phyloP scores from a whole-genome alignment of 2,888 invertebrate genomes.

The Caenorhabditis sinica region DNA sequence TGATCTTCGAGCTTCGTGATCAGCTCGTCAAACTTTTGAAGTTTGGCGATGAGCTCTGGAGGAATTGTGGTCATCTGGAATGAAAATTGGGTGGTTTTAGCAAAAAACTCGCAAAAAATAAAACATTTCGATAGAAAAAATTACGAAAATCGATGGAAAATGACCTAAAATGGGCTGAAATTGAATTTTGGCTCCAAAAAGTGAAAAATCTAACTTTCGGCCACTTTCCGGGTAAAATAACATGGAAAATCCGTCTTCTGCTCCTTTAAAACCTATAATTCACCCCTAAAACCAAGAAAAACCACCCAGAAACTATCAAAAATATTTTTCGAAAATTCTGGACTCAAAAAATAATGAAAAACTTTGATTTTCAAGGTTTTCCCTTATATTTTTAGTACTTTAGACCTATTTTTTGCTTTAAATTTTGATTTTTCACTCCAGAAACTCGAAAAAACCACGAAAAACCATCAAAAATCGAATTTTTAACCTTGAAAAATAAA shows the following conservation, averaged over 20 bases:
- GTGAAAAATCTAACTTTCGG: no score
- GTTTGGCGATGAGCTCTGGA: slow-evolving; percentile 49
- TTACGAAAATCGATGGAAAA: no score
- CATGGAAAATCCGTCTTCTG: no score
- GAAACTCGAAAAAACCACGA: background rate
- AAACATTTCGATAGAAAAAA: background rate
- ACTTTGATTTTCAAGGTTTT: background rate
- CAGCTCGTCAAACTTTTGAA: slow-evolving; percentile 49
- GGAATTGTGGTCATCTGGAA: slow-evolving; percentile 55
- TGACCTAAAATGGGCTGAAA: no score
- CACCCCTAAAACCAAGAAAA: no score
- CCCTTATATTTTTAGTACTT: background rate
- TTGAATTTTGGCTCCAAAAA: no score
- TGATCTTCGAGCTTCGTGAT: slow-evolving; percentile 58
- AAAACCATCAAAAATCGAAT: background rate
- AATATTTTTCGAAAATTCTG: background rate
- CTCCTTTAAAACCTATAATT: no score
- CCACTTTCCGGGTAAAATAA: no score
- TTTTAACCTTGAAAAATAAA: background rate
- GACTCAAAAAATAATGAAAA: background rate
- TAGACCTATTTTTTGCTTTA: background rate
- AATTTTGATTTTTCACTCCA: background rate
- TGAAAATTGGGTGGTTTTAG: background rate
- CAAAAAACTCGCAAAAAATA: no score
- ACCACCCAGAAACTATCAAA: no score